Conservation (phyloP, 1,140 invertebrate genomes). For the Caenorhabditis briggsae region DNA sequence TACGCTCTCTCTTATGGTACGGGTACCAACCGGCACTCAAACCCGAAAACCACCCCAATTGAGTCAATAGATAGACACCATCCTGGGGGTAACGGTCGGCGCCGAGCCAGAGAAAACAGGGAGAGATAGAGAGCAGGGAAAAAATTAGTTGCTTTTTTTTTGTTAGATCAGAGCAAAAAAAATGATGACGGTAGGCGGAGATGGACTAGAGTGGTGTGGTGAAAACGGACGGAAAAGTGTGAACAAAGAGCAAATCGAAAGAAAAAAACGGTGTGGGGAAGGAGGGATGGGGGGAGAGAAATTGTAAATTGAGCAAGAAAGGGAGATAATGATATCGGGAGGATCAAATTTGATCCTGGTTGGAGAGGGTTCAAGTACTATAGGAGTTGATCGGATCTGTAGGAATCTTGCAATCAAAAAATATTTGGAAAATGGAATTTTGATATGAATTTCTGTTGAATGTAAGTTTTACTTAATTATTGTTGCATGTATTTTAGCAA, state of each 20-base stretch:
- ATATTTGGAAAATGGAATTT: too few relatives aligned
- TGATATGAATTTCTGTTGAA: too few relatives aligned
- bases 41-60: neutral
- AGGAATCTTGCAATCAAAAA: too few relatives aligned
- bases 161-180: conserved; percentile 7
- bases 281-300: neutral
- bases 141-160: neutral
- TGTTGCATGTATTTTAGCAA: too few relatives aligned
- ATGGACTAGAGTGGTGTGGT: neutral
- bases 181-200: neutral
- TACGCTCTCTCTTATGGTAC: conserved; percentile 16
- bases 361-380: too few relatives aligned
- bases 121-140: neutral
- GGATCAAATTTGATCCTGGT: too few relatives aligned
- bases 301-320: neutral
- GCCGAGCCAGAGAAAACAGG: neutral
- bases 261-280: neutral
- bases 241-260: neutral
- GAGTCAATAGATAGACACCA: conserved; percentile 29
- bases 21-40: conserved; percentile 39
- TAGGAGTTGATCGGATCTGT: too few relatives aligned
- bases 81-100: conserved; percentile 21
- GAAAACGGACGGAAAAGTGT: neutral
- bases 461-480: too few relatives aligned
- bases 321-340: neutral